Evolutionary conservation across 1,140 invertebrate genomes (phyloP), one percentile per base, ranked within the genome.

Genomic region (Melanaphis sacchari): DNA sequence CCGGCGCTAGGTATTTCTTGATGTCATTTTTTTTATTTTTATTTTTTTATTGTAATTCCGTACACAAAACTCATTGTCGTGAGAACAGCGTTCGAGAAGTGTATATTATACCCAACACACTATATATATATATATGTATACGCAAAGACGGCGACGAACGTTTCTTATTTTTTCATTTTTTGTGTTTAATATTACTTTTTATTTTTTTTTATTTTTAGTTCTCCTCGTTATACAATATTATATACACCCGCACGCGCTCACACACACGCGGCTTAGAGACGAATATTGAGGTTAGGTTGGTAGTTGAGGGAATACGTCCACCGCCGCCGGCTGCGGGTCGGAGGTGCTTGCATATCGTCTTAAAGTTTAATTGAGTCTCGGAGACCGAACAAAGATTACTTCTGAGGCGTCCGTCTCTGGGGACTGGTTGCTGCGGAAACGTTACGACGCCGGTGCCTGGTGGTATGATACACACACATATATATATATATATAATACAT

Each of bases 321-420:
- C 26, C 36, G 49, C 8, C 52, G 88, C 36, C 52, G 40, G 49
- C 36, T 54, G 54, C 22, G 89, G 94, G 94, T 94, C 94, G 94
- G 93, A 94, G 94, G 94, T 95, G 94, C 95, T 95, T 96, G 96
- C 96, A 96, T 96, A 96, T 96, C 96, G 96, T 96, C 96, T 96
- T 96, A 96, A 96, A 96, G 96, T 96, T 96, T 96, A 96, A 96
- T 96, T 96, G 96, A 96, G 96, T 96, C 96, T 96, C 94, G 95
- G 95, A 95, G 95, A 95, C 95, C 94, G 95, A 95, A 95, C 95
- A 95, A 95, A 96, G 96, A 96, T 96, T 96, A 95, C 95, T 95
- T 95, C 94, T 95, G 95, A 94, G 95, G 94, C 94, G 95, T 94
- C 94, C 95, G 94, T 95, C 95, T 94, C 95, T 93, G 46, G 91